Evolutionary conservation across 2,888 invertebrate species (phyloP).

Genomic region (Sylvicola cinctus): DNA sequence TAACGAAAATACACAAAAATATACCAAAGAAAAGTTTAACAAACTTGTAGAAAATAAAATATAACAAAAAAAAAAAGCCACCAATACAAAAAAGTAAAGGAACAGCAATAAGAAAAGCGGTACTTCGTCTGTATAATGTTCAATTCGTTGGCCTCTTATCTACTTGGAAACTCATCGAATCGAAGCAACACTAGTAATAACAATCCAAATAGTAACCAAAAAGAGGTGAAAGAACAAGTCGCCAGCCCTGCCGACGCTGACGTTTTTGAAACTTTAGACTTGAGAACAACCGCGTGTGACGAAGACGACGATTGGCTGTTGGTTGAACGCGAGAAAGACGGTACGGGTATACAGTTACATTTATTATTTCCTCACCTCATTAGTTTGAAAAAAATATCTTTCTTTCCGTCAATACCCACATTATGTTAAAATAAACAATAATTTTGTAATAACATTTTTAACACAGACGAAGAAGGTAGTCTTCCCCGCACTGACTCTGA

Average conservation of each 20-base stretch:
- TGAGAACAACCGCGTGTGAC: slow-evolving; percentile 16
- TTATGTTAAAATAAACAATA: background rate
- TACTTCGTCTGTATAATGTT: slow-evolving; percentile 30
- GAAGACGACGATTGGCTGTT: slow-evolving; percentile 34
- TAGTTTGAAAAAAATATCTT: too few species aligned
- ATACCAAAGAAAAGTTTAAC: too few species aligned
- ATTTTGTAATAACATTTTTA: background rate
- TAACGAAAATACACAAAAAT: too few species aligned
- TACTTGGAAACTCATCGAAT: slow-evolving; percentile 25
- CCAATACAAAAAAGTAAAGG: too few species aligned
- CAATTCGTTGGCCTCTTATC: slow-evolving; percentile 36
- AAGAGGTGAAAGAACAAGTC: slow-evolving; percentile 9
- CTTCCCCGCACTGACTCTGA: slow-evolving; percentile 20
- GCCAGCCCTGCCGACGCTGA: slow-evolving; percentile 7
- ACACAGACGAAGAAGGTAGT: slow-evolving; percentile 15
- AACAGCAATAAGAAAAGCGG: background rate
- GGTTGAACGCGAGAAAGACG: slow-evolving; percentile 24
- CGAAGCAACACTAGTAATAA: slow-evolving; percentile 11
- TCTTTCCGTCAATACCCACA: background rate
- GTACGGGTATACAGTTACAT: slow-evolving; percentile 12
- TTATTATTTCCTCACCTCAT: too few species aligned
- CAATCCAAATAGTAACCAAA: slow-evolving; percentile 11
- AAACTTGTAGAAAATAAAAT: too few species aligned
- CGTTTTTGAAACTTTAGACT: background rate
- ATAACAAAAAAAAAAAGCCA: too few species aligned